Evolutionary conservation across 1,140 invertebrate species (phyloP).

Genomic region (Drosophila pallidifrons): DNA sequence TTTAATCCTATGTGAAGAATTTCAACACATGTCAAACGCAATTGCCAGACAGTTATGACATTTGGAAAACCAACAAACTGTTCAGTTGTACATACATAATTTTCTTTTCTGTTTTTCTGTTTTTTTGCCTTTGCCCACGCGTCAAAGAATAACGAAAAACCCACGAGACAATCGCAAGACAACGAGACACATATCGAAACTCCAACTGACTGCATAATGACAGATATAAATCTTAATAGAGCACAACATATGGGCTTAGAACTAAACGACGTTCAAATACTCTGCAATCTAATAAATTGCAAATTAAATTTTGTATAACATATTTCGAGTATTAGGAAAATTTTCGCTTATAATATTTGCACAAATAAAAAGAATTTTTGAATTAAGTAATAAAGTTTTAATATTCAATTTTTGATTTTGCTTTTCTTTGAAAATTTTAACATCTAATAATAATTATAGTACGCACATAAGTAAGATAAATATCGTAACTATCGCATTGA

Average conservation of each 20-base stretch:
- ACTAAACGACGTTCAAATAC: slow-evolving; percentile 9
- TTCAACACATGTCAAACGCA: slow-evolving; percentile 51
- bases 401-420: too few species aligned
- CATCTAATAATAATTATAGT: too few species aligned
- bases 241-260: slow-evolving; percentile 3
- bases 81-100: slow-evolving; percentile 11
- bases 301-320: too few species aligned
- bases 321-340: too few species aligned
- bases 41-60: slow-evolving; percentile 54
- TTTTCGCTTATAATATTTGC: too few species aligned
- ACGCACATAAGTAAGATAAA: too few species aligned
- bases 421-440: too few species aligned
- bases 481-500: too few species aligned
- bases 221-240: slow-evolving; percentile 30
- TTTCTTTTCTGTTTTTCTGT: not conserved
- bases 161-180: slow-evolving; percentile 16
- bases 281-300: not conserved
- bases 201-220: slow-evolving; percentile 42
- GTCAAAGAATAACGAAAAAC: slow-evolving; percentile 36
- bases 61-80: slow-evolving; percentile 18
- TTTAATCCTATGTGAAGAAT: slow-evolving; percentile 23
- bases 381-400: too few species aligned
- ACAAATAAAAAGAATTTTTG: too few species aligned
- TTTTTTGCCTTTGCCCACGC: slow-evolving; percentile 39
- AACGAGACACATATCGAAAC: slow-evolving; percentile 9